Base-by-base conservation (phyloP, 2,797 vertebrate species). In the Gobionotothen gibberifrons region DNA sequence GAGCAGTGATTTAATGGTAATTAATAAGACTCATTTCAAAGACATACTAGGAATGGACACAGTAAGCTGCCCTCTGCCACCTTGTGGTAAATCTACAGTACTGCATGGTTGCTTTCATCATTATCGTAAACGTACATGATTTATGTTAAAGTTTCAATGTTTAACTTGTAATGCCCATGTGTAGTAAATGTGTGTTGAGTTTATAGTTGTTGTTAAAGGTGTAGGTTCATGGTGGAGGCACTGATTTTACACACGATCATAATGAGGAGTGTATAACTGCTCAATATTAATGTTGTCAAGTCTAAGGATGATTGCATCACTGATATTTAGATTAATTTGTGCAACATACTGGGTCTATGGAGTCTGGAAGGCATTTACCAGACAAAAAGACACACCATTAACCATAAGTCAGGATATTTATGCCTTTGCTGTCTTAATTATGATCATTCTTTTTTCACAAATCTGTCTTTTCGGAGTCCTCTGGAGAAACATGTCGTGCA, bases 1-100 rank as follows among this genome's bases (percentile, higher is more conserved):
- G 86, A 92, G 85, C 82, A 74, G 73, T 83, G 85, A 90, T 86
- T 87, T 89, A 85, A 88, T 80, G 74, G 73, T 67, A 44, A 60
- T 83, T 90, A 87, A 84, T 89, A 76, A 85, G 78, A 77, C 22
- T 79, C 40, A 77, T 83, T 86, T 83, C 42, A 84, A 78, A 74
- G 68, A 64, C 69, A 49, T 9, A 36, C 5, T 22, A 48, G 47
- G 66, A 68, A 70, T 16, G 32, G 59, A 70, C 78, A 82, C 70
- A 77, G 76, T 74, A 69, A 69, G 81, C 69, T 56, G 78, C 46
- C 63, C 54, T 84, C 87, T 87, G 92, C 92, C 93, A 86, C 87
- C 93, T 82, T 78, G 90, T 93, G 94, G 93, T 63, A 71, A 43
- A 58, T 72, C 9, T 26, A 22, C 39, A 46, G 47, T n/a, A 88